These are phyloP conservation scores for Zeuzera pyrina DNA, from an alignment of 2,888 invertebrate genomes.

Conservation along the genomic window DNA sequence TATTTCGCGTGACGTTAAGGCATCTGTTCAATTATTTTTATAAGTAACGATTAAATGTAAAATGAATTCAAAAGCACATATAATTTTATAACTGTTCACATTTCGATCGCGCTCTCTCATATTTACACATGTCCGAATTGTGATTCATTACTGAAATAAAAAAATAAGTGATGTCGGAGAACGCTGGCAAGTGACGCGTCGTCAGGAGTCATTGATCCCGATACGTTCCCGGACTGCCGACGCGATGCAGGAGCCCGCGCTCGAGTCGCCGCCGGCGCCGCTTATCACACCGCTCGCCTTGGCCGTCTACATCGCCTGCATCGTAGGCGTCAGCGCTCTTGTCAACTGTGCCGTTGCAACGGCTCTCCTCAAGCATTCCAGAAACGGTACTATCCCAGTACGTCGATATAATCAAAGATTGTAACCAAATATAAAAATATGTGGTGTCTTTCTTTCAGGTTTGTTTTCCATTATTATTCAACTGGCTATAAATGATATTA, in stretches of 20 bases:
- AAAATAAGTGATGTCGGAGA: conserved; percentile 50
- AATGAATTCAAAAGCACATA: too few relatives aligned
- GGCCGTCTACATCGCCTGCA: conserved; percentile 42
- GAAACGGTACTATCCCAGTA: conserved; percentile 46
- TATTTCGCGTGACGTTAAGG: too few relatives aligned
- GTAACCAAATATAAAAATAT: conserved; percentile 7
- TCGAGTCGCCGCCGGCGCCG: conserved; percentile 26
- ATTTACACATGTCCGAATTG: conserved; percentile 44
- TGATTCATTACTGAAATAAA: conserved; percentile 61
- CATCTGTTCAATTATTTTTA: too few relatives aligned
- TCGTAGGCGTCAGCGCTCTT: conserved; percentile 58
- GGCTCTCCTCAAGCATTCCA: conserved; percentile 54
- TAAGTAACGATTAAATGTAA: too few relatives aligned
- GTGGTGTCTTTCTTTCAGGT: conserved; percentile 63
- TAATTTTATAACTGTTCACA: too few relatives aligned
- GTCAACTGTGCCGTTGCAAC: conserved; percentile 55
- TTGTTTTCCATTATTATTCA: conserved; percentile 66
- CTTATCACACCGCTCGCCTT: conserved; percentile 50
- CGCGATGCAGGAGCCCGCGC: conserved; percentile 47
- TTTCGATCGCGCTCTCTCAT: not conserved
- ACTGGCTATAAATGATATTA: conserved; percentile 63
- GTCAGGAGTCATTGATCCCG: conserved; percentile 66
- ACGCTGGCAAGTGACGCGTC: conserved; percentile 55
- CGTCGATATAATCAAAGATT: conserved; percentile 10
- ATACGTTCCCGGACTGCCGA: conserved; percentile 54